Evolutionary conservation across 2,113 vertebrate species (phyloP), one percentile per base, ranked within the genome.

Genomic region (Pomatostomus ruficeps): DNA sequence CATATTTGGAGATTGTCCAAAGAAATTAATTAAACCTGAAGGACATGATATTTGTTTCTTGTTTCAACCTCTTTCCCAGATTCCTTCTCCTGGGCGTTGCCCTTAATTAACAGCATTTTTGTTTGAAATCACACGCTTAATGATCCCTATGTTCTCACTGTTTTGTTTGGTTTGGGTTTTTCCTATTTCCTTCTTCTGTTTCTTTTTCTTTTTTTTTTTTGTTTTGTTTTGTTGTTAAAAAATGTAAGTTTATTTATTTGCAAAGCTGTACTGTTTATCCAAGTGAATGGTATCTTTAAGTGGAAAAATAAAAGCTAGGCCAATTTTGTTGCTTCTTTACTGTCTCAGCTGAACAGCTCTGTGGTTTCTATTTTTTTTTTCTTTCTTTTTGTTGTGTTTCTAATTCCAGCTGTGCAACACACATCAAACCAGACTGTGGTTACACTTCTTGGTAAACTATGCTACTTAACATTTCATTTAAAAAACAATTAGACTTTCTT

Each of bases 61-160:
- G 75, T 80, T 93, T 91, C 91, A 96, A 90, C 49, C 61, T 93
- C 89, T 94, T 97, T 95, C 89, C 92, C 92, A 95, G 91, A 96
- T 96, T 97, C 89, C 79, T 90, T 67, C 84, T 95, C 76, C 91
- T 89, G 96, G 93, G 70, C 35, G 78, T 96, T 96, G 75, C 90
- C 96, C 95, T 95, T 96, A 97, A 98, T 97, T 97, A 97, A 95
- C 89, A 94, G 89, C 85, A 97, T 93, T 97, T 97, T 95, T 78
- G 72, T 96, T 96, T 95, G 90, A 98, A 98, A 91, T 96, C 45
- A 61, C 77, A 43, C 85, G 92, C 80, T 94, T 95, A 97, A 97
- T 95, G 91, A 96, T 96, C 71, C 78, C 75, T 78, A 5, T 88
- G 66, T 65, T 96, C 91, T 87, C 93, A 77, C 70, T 85, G 45